These are phyloP conservation scores for Daubentonia madagascariensis DNA, from an alignment of 2,113 vertebrate species.

Conservation along the genomic window DNA sequence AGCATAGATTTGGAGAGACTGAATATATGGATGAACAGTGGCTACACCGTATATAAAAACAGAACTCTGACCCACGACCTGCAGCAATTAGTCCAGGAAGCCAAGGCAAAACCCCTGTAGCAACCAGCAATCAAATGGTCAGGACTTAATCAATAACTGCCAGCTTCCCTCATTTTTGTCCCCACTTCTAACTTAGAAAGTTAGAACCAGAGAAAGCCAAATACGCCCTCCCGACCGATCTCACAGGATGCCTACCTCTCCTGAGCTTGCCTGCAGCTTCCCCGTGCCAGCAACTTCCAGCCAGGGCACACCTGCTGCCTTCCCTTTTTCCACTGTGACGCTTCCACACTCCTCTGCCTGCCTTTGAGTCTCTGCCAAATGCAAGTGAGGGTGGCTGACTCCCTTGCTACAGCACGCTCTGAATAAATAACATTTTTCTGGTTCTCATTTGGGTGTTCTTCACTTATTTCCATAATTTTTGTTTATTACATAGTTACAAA, in stretches of 20 bases:
- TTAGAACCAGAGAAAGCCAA: neutral
- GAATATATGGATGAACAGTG: neutral
- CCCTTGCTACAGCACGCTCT: neutral
- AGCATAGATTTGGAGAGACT: neutral
- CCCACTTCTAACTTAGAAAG: neutral
- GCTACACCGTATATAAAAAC: neutral
- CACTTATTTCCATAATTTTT: neutral
- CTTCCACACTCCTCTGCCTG: neutral
- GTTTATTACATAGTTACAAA: neutral
- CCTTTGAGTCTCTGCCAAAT: neutral
- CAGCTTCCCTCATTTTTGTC: neutral
- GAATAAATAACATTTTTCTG: neutral
- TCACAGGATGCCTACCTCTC: neutral
- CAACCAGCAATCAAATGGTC: neutral
- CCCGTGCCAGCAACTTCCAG: neutral
- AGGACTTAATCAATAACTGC: neutral
- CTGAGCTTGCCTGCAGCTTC: neutral
- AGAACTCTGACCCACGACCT: neutral
- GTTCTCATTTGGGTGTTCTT: neutral
- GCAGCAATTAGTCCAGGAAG: neutral
- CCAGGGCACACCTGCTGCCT: neutral
- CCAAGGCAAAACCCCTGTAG: neutral
- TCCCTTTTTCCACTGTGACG: neutral
- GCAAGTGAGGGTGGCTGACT: neutral
- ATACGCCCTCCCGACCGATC: neutral